These are phyloP conservation scores for Pachyuromys duprasi DNA, from an alignment of 2,797 vertebrate genomes.

Conservation along the genomic window DNA sequence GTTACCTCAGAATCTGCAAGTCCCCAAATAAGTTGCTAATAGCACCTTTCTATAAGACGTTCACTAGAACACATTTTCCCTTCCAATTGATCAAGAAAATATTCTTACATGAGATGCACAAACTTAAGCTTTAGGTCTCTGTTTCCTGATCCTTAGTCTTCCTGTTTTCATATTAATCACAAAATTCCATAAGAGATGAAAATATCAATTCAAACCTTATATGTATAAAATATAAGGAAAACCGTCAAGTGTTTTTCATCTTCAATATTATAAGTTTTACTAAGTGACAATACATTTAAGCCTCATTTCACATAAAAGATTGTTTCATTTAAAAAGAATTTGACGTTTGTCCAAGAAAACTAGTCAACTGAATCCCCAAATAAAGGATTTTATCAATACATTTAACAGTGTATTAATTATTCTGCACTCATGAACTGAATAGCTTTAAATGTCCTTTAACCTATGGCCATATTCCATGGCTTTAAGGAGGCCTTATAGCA, in stretches of 20 bases:
- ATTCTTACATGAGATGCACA: conserved; percentile 26
- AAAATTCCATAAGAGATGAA: conserved; percentile 50
- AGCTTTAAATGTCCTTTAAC: conserved; percentile 58
- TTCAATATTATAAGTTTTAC: background rate
- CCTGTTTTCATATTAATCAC: conserved; percentile 31
- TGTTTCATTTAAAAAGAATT: conserved; percentile 48
- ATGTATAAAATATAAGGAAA: background rate
- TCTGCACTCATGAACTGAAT: conserved; percentile 16
- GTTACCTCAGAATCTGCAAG: conserved; percentile 19
- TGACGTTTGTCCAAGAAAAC: conserved; percentile 32
- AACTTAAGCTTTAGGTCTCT: conserved; percentile 34
- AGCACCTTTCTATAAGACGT: conserved; percentile 19
- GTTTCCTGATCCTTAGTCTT: background rate
- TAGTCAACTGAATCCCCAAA: conserved; percentile 37
- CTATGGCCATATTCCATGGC: conserved; percentile 32
- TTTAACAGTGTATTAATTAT: conserved; percentile 48
- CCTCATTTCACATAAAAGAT: conserved; percentile 28
- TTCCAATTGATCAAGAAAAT: background rate
- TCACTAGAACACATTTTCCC: conserved; percentile 34
- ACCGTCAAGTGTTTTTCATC: background rate
- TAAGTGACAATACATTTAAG: conserved; percentile 40
- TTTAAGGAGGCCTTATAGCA: conserved; percentile 28
- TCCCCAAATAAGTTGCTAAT: conserved; percentile 29
- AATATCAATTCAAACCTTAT: conserved; percentile 8
- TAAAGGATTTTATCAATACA: conserved; percentile 42